Conservation (phyloP, 2,113 vertebrate genomes). For the Hypocryptadius cinnamomeus region DNA sequence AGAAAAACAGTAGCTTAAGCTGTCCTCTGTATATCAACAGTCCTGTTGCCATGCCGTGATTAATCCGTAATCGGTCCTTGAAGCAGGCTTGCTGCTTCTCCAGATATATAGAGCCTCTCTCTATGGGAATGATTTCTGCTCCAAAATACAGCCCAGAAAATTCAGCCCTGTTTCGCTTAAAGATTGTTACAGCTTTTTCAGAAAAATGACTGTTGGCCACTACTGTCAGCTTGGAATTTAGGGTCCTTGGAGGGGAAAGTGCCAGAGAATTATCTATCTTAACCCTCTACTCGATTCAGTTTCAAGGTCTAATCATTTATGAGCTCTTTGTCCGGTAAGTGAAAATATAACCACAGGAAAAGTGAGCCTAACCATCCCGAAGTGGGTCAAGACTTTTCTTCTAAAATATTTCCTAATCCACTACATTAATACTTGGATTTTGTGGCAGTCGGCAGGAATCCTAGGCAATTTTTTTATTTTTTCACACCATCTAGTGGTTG, state of each 20-base stretch:
- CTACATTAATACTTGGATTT: slow-evolving; percentile 21
- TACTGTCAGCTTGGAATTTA: slow-evolving; percentile 50
- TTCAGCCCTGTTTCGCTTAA: not conserved
- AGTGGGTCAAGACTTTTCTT: slow-evolving; percentile 31
- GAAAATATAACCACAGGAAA: slow-evolving; percentile 25
- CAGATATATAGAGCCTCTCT: not conserved
- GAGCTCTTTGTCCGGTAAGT: slow-evolving; percentile 1
- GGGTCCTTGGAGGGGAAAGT: slow-evolving; percentile 29
- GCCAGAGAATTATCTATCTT: slow-evolving; percentile 48
- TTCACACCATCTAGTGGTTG: slow-evolving; percentile 79
- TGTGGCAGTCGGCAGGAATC: slow-evolving; percentile 4
- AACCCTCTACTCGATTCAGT: slow-evolving; percentile 9
- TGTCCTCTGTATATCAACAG: slow-evolving; percentile 9
- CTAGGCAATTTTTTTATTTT: slow-evolving; percentile 61
- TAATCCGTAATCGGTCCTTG: slow-evolving; percentile 12
- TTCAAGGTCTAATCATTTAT: slow-evolving; percentile 51
- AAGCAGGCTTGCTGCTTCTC: not conserved
- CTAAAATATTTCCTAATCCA: slow-evolving; percentile 23
- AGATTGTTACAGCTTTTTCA: slow-evolving; percentile 27
- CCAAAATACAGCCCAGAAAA: slow-evolving; percentile 17
- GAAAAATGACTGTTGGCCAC: slow-evolving; percentile 34
- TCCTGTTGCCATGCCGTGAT: not conserved
- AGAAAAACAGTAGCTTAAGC: slow-evolving; percentile 39
- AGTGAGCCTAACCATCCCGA: not conserved
- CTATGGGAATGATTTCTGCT: slow-evolving; percentile 11